These are phyloP conservation scores for Loriculus beryllinus DNA, from an alignment of 2,797 vertebrate species.

Conservation along the genomic window DNA sequence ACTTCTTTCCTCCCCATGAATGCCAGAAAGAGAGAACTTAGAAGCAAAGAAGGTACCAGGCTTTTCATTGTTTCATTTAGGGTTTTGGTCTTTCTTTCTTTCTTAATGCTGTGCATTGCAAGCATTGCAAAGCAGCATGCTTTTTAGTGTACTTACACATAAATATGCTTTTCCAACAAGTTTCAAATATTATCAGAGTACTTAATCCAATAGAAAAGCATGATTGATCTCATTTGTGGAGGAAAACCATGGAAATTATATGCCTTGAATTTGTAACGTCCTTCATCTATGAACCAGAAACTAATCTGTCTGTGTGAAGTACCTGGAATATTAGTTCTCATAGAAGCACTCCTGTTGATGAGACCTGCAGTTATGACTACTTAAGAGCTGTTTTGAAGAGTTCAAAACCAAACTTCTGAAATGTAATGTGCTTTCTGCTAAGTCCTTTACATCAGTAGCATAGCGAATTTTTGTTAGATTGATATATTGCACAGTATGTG, in stretches of 20 bases:
- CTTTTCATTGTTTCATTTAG: slow-evolving; percentile 4
- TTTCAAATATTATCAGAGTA: neutral
- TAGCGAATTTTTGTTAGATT: neutral
- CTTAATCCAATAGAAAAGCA: neutral
- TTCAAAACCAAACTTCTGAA: neutral
- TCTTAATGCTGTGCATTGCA: neutral
- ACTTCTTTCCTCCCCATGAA: slow-evolving; percentile 11
- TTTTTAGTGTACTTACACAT: neutral
- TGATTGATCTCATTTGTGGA: slow-evolving; percentile 25
- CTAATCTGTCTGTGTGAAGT: neutral
- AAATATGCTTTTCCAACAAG: neutral
- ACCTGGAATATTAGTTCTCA: slow-evolving; percentile 8
- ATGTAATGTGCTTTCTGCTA: neutral
- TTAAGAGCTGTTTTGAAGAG: slow-evolving; percentile 16
- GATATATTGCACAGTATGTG: neutral
- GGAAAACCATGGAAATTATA: neutral
- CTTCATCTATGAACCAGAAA: neutral
- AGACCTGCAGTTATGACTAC: slow-evolving; percentile 9
- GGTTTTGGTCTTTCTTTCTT: neutral
- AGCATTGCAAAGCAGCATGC: neutral
- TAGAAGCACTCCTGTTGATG: neutral
- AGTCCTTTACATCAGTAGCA: neutral
- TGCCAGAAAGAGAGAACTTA: slow-evolving; percentile 49
- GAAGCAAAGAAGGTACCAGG: slow-evolving; percentile 68
- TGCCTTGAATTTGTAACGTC: slow-evolving; percentile 13